Base-by-base conservation (phyloP, 1,140 invertebrate species). In the Steinernema feltiae region DNA sequence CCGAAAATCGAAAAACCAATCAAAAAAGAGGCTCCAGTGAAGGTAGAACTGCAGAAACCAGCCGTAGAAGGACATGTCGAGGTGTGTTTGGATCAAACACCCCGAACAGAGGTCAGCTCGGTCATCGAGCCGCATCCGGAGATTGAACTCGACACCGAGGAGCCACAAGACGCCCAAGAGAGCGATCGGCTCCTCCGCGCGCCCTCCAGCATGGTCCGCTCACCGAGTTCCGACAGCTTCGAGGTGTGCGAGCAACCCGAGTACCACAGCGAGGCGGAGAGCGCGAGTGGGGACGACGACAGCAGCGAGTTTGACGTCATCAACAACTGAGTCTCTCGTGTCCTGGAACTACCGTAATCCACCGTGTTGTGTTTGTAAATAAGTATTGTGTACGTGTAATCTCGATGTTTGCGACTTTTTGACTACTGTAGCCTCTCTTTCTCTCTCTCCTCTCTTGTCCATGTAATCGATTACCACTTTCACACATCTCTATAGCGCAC, bases 291-390 rank as follows among this genome's bases (percentile, higher is more conserved):
- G n/a, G n/a, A 63, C 12, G 53, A 63, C 15, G 53, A 63, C 15
- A 63, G 53, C 53, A 63, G 53, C 53, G 53, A 63, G 24, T 63
- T 63, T 21, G 53, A 63, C 24, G 53, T 63, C 24, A 63, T 63
- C 12, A 63, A 63, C 24, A 63, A 63, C 53, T 63, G 53, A 63
- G 24, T 15, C 24, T 27, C 24, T 21, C 15, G 3, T 63, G 12
- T 27, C 24, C 53, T 63, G 2, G 7, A 27, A n/a, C 3, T 63
- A 17, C 53, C 24, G 53, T 27, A 63, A 7, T 18, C 35, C 7
- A 63, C 53, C 53, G 53, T 63, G 53, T 63, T 63, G 53, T 63
- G 53, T 63, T 63, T 63, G 53, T 63, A 63, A 63, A 63, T 63
- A 63, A 63, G 53, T 63, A 12, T 63, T 63, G 53, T 63, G 53